These are phyloP conservation scores for Butorides virescens DNA, from an alignment of 2,113 vertebrate species.

Conservation along the genomic window DNA sequence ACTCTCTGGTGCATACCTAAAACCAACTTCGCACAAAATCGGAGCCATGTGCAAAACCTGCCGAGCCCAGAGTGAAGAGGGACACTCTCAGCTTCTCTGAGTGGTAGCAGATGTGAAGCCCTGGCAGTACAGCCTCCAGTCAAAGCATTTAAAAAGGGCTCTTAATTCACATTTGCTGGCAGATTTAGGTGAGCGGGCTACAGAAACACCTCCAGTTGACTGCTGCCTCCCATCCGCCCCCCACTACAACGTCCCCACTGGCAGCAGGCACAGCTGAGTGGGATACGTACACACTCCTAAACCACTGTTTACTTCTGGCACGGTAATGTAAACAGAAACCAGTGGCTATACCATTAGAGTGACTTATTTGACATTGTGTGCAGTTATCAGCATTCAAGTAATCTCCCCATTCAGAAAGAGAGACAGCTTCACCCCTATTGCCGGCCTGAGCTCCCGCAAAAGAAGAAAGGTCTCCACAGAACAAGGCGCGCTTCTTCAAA, in stretches of 20 bases:
- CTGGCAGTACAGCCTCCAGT: not conserved
- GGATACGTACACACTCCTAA: not conserved
- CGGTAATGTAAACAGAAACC: not conserved
- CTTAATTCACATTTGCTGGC: not conserved
- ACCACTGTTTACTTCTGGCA: not conserved
- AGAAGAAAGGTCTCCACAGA: not conserved
- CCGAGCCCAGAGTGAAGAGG: not conserved
- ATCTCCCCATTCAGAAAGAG: not conserved
- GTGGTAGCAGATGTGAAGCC: constrained; percentile 19
- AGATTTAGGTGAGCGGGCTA: not conserved
- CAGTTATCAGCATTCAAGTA: not conserved
- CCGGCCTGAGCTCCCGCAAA: not conserved
- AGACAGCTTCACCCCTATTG: rapidly evolving
- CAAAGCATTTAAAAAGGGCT: not conserved
- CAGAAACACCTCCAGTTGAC: not conserved
- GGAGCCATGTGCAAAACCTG: not conserved
- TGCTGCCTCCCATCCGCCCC: not conserved
- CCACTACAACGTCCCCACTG: not conserved
- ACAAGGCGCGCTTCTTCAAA: not conserved
- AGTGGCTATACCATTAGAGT: not conserved
- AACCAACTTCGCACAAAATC: not conserved
- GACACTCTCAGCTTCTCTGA: not conserved
- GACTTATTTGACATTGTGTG: not conserved
- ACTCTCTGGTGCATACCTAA: not conserved
- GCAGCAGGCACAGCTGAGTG: not conserved